Evolutionary conservation across 2,113 vertebrate genomes (phyloP), one percentile per base, ranked within the genome.

Genomic region (Microcebus lehilahytsara): DNA sequence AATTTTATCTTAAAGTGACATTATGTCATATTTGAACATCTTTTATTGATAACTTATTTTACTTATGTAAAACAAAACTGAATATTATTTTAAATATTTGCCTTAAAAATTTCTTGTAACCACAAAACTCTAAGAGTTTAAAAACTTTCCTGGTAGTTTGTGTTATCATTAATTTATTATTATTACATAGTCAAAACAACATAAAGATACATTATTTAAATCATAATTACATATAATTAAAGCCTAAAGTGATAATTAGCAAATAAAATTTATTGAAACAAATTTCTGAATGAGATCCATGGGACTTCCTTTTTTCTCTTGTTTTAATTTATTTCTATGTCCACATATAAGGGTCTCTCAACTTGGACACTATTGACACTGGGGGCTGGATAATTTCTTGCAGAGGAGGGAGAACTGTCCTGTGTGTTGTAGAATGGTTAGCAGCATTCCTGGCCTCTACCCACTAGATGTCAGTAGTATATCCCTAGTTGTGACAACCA

Each of bases 341-440:
- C 13, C 9, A 0, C 9, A 14, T 20, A 23, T 11, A 16, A 91
- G 16, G 6, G 42, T n/a, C 30, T 77, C 10, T 83, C 42, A 17
- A 12, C 27, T 40, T 64, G 40, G 67, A 27, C 37, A 3, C 40
- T 6, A 0, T 12, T 22, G 9, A n/a, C 13, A 7, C 3, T 13
- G 23, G 13, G 22, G 6, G 8, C 4, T 1, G 4, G 72, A 2
- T 42, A 2, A 25, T 49, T 22, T 9, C 6, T 51, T 6, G 5
- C 37, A 0, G 2, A 9, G 34, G 56, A 13, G 16, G 19, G 12
- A 16, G 23, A 53, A 25, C 6, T 5, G 49, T 19, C 8, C 23
- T 8, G 0, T 11, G 9, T 14, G 0, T 2, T 46, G 23, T 3
- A 17, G 32, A 74, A 40, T 6, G 7, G 42, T 58, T 0, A 5